These are phyloP conservation scores for Melierax canorus DNA, from an alignment of 2,113 vertebrate species.

Conservation along the genomic window DNA sequence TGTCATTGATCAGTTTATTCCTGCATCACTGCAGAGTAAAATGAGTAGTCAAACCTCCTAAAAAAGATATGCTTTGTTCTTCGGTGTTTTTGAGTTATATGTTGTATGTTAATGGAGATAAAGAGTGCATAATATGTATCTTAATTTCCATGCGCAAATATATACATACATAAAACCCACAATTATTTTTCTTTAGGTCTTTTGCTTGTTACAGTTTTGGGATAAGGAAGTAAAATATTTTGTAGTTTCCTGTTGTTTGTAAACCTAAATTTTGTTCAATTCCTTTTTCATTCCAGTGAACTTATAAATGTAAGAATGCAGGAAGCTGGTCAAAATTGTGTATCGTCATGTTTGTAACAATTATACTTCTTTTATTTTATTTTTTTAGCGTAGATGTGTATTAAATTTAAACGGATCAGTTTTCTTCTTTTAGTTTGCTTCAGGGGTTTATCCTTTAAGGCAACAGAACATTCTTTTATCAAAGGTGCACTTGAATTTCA, in stretches of 20 bases:
- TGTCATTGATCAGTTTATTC: constrained; percentile 10
- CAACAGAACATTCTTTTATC: background rate
- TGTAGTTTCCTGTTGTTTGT: background rate
- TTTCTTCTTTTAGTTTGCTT: background rate
- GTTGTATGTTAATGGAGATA: background rate
- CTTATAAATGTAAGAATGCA: background rate
- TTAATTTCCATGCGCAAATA: background rate
- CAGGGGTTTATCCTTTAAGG: background rate
- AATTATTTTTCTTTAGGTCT: background rate
- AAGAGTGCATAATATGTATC: background rate
- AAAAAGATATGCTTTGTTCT: background rate
- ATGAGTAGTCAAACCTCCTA: background rate
- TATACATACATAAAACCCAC: accelerated
- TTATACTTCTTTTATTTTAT: background rate
- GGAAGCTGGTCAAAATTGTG: background rate
- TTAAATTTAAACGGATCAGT: background rate
- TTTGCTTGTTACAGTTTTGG: background rate
- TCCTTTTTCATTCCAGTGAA: background rate
- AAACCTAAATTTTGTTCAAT: background rate
- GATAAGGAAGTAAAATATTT: background rate
- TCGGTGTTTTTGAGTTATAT: background rate
- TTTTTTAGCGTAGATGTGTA: background rate
- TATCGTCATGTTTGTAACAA: background rate
- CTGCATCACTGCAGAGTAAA: background rate
- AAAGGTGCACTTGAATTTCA: background rate